Base-by-base conservation (phyloP, 2,113 vertebrate genomes). In the Mustelus asterias region DNA sequence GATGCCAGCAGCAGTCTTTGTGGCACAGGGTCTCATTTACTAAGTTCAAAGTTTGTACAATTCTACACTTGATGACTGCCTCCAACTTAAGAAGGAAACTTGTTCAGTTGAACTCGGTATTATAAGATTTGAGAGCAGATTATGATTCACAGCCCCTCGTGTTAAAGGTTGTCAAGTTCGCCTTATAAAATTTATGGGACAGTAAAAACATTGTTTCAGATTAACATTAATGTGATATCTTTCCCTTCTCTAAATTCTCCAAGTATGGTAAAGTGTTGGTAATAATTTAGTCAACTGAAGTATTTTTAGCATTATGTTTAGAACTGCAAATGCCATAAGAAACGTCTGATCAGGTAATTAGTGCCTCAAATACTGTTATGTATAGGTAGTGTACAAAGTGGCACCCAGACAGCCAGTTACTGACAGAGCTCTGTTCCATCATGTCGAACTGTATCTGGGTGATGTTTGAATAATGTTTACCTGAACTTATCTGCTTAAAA, bases 1-100 rank as follows among this genome's bases (percentile, higher is more conserved):
- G 29, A 90, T 63, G 54, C 88, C 88, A n/a, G 88, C 88, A 90
- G 58, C 58, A 90, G 88, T 90, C 54, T 90, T 90, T 90, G 54
- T 90, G 54, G 54, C 13, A 90, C 86, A 90, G 86, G 86, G 48
- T 90, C 48, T 90, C 48, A 16, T 90, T 90, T 29, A 90, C 88
- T 60, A 63, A 60, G 29, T 90, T 58, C 88, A 90, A 90, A 60
- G n/a, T 63, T 16, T 63, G 29, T 58, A 60, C 58, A 90, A 63
- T 90, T 29, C 58, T 90, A 0, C 88, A 60, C 58, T 90, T 86
- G 88, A n/a, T 58, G 10, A 14, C 88, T n/a, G 54, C 88, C 58
- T 90, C 54, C 58, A 29, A 90, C 88, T 90, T 90, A 54, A 90
- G 54, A 90, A 90, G 88, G 14, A 90, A 90, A 90, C 29, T 90